Evolutionary conservation across 2,888 invertebrate species (phyloP), one percentile per base, ranked within the genome.

Genomic region (Limenitis camilla): DNA sequence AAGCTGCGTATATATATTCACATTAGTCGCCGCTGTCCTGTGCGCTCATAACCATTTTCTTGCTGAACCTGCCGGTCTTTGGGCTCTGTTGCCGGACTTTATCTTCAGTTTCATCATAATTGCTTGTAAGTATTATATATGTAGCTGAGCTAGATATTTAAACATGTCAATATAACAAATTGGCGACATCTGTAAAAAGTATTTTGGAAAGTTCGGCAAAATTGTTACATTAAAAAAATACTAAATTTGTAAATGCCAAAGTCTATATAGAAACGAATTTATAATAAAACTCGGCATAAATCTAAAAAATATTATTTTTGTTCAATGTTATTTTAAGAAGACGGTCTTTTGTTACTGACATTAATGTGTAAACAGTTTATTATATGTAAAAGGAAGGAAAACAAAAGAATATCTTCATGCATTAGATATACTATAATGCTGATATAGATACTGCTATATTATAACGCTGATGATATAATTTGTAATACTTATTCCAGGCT

Each of bases 1-100:
- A 0, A 88, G 89, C 28, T 90, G 92, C n/a, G 93, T 94, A 0
- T 89, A 93, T 59, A 78, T 92, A 9, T 94, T 92, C 69, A 92
- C 91, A 0, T 79, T 88, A 0, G 89, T 91, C 6, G 89, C 93
- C 55, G 90, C 91, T n/a, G 90, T 92, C 5, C 87, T 95, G 19
- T 94, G 92, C 65, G 89, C 91, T 40, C 89, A 92, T 60, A 89
- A 91, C 59, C 88, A 92, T 63, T 88, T 92, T 64, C 89, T 91
- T 61, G 90, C 90, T 60, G 87, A 81, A 55, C 84, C 81, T 1
- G 74, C 76, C 28, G 81, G 80, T 1, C 92, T 93, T 89, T 94
- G 93, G 93, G 91, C 92, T 0, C 76, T 93, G 5, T 68, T 92
- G 6, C 86, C 92, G 6, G 90, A 91, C 43, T 84, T 90, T 0